Conservation (phyloP, 92 coral and sea anemone genomes). For the Umimayanthus chanpuru region DNA sequence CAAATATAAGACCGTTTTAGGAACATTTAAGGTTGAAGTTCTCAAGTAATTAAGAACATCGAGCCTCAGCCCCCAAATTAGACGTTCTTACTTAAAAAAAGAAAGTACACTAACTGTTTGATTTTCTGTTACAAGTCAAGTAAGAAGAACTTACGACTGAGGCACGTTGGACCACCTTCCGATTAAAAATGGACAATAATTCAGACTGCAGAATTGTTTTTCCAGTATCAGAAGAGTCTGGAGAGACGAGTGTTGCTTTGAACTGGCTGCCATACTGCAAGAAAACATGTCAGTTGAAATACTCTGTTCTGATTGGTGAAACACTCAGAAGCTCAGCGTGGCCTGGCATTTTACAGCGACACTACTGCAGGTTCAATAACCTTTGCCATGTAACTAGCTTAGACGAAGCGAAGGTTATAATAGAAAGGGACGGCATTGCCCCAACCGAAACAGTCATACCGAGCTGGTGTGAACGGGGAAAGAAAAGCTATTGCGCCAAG, state of each 20-base stretch:
- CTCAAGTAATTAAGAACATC: too few species aligned
- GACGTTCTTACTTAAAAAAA: background rate
- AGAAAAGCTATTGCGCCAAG: background rate
- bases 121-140: background rate
- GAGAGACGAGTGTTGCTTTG: background rate
- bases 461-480: background rate
- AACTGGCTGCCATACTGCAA: constrained; percentile 33
- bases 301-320: constrained; percentile 19
- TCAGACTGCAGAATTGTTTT: constrained; percentile 8
- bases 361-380: background rate
- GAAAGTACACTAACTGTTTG: background rate
- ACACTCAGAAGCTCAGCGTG: constrained; percentile 19
- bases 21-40: too few species aligned
- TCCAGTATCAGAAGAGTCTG: background rate
- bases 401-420: constrained; percentile 6
- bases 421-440: constrained; percentile 16
- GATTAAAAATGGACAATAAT: background rate
- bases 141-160: background rate
- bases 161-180: background rate
- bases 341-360: constrained; percentile 17
- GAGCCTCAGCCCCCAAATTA: too few species aligned
- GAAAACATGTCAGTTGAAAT: constrained; percentile 22
- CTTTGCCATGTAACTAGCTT: constrained; percentile 12
- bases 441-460: background rate
- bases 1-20: too few species aligned